These are phyloP conservation scores for Autographa gamma DNA, from an alignment of 2,888 invertebrate genomes.

Conservation along the genomic window DNA sequence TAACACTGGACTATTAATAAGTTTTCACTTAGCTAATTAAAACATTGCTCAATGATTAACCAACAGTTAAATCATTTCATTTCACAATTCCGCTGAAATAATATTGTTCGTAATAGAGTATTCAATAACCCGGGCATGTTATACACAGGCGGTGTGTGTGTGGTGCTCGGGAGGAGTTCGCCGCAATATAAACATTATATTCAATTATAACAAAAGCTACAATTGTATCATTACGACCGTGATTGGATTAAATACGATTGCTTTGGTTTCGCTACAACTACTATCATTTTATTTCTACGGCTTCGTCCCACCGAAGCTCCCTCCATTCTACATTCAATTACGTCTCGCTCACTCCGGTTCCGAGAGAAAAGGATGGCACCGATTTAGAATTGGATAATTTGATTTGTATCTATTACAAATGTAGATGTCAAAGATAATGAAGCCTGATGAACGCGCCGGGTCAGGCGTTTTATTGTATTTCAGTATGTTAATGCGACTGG, in stretches of 20 bases:
- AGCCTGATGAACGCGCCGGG: constrained; percentile 43
- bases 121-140: neutral
- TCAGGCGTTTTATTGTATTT: constrained; percentile 29
- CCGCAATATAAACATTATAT: neutral
- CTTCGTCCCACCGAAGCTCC: constrained; percentile 48
- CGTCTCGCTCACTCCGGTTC: constrained; percentile 29
- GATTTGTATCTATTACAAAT: constrained; percentile 57
- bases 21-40: neutral
- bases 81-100: neutral
- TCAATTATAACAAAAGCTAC: constrained; percentile 1
- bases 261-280: constrained; percentile 53
- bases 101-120: neutral
- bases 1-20: neutral
- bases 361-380: constrained; percentile 21
- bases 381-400: constrained; percentile 58
- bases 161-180: too few relatives aligned
- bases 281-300: constrained; percentile 55
- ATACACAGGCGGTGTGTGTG: neutral
- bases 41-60: neutral
- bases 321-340: constrained; percentile 32
- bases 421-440: constrained; percentile 53
- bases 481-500: constrained; percentile 12
- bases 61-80: neutral
- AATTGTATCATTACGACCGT: constrained; percentile 48
- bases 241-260: constrained; percentile 61